Evolutionary conservation across 2,888 invertebrate genomes (phyloP), one percentile per base, ranked within the genome.

Genomic region (Tipula confusa): DNA sequence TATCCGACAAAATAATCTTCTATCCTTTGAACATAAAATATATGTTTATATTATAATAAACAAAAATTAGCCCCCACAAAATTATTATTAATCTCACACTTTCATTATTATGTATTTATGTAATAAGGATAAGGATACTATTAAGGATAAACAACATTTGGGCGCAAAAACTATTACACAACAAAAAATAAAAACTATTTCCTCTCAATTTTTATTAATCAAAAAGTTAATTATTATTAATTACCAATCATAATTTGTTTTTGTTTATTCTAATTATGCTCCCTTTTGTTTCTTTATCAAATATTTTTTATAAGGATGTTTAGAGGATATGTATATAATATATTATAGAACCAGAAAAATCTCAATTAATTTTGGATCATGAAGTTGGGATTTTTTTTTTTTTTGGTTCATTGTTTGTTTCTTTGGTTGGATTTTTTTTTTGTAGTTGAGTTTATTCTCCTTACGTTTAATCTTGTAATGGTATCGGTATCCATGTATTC

Each of bases 301-400:
- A 64, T 64, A 24, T 64, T 64, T 64, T 9, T 64, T 64, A 64
- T 64, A 24, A 24, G 64, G 64, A 64, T 64, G 24, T 64, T 64
- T 24, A 2, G 24, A 64, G 64, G 64, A 64, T n/a, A n/a, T n/a
- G n/a, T n/a, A n/a, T n/a, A 64, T 11, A 64, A 24, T 24, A 64
- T 43, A 15, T 43, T 64, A 18, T 24, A 7, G 64, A 24, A 64
- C 9, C 9, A 24, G 24, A 24, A 9, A 64, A 64, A 64, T 64
- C 64, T 64, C 64, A 64, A 64, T 64, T 64, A 64, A 64, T 64
- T 64, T 64, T 64, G 64, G 64, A 64, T 64, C 64, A 64, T 64
- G 64, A 64, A 64, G 64, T 64, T 64, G 64, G 64, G 24, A 64
- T 64, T 9, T 64, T 18, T 6, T 9, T 33, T 31, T 31, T 31